Evolutionary conservation across 1,140 invertebrate genomes (phyloP).

Genomic region (Choristoneura fumiferana): DNA sequence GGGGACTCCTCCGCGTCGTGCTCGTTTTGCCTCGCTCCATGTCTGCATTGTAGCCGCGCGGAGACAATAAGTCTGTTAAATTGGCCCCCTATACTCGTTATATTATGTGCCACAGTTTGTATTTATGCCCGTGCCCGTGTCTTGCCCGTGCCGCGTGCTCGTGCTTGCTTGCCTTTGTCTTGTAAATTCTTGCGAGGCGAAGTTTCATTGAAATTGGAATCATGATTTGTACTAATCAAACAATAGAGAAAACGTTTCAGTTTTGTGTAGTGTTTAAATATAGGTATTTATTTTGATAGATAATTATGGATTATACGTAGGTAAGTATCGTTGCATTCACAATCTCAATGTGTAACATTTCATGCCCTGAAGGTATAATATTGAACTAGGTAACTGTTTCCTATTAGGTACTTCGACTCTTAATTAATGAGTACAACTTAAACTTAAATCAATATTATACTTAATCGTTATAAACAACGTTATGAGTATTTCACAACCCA

Average conservation of each 20-base stretch:
- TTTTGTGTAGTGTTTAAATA: background rate
- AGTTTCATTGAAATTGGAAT: constrained; percentile 26
- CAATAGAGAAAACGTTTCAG: constrained; percentile 5
- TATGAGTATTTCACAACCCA: too few relatives aligned
- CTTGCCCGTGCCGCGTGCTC: constrained; percentile 35
- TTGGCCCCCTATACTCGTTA: constrained; percentile 61
- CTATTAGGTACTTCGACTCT: too few relatives aligned
- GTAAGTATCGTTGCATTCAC: too few relatives aligned
- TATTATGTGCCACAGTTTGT: constrained; percentile 44
- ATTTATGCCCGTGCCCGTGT: constrained; percentile 40
- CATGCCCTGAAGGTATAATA: too few relatives aligned
- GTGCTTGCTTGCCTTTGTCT: constrained; percentile 29
- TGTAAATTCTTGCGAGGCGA: constrained; percentile 45
- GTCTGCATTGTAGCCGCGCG: constrained; percentile 65
- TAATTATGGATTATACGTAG: too few relatives aligned
- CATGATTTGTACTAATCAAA: constrained; percentile 21
- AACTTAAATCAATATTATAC: too few relatives aligned
- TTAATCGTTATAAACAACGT: too few relatives aligned
- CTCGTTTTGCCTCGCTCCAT: constrained; percentile 59
- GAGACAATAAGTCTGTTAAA: constrained; percentile 78
- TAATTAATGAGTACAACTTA: too few relatives aligned
- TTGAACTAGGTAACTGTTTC: too few relatives aligned
- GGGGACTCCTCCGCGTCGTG: constrained; percentile 53
- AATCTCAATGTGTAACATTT: too few relatives aligned
- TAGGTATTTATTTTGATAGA: too few relatives aligned